Conservation (phyloP, 64 coral and sea anemone species). For the Actinia equina region DNA sequence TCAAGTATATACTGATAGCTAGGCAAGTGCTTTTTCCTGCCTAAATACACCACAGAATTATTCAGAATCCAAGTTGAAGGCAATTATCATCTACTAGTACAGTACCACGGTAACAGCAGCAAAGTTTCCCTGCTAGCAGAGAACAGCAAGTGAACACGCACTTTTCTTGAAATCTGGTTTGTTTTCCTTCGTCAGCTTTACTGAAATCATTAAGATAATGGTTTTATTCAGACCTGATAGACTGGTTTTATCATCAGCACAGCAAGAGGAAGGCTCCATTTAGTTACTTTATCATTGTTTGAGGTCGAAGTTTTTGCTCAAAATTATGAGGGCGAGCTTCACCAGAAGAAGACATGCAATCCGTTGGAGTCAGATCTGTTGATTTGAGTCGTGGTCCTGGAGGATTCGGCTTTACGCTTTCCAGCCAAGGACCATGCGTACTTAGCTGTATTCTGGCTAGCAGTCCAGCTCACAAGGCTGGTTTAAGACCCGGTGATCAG, state of each 20-base stretch:
- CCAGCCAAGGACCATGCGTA: slow-evolving; percentile 88
- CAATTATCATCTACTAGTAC: not conserved
- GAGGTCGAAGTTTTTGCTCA: not conserved
- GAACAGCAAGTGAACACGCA: not conserved
- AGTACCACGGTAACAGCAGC: not conserved
- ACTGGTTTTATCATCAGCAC: not conserved
- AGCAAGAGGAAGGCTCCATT: not conserved
- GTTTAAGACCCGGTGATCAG: slow-evolving; percentile 81
- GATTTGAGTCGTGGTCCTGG: slow-evolving; percentile 58
- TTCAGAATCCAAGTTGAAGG: not conserved
- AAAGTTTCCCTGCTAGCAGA: too few relatives aligned
- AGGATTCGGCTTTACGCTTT: slow-evolving; percentile 93
- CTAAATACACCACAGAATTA: not conserved
- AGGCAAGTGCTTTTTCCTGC: not conserved
- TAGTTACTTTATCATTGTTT: not conserved
- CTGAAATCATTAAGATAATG: not conserved
- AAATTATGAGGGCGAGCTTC: not conserved
- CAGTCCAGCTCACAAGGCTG: slow-evolving; percentile 87
- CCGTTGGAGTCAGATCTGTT: slow-evolving; percentile 41
- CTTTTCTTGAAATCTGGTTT: slow-evolving; percentile 4
- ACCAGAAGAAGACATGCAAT: slow-evolving; percentile 1
- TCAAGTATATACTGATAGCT: not conserved
- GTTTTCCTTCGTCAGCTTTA: not conserved
- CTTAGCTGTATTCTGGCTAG: slow-evolving; percentile 87
- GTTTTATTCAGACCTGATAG: not conserved